Evolutionary conservation across 2,888 invertebrate species (phyloP).

Genomic region (Lochmaea capreae): DNA sequence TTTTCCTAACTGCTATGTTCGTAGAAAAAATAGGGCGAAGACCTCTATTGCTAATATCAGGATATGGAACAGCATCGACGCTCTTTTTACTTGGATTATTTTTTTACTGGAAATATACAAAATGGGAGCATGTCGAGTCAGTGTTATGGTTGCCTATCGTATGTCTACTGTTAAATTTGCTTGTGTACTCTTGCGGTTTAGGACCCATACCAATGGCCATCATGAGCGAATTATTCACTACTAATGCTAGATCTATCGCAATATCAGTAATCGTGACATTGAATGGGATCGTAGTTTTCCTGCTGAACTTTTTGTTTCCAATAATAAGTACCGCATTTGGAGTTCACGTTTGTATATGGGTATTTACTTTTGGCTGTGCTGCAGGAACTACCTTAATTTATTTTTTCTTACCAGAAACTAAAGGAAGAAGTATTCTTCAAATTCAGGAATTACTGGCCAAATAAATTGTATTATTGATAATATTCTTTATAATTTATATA

Average conservation of each 20-base stretch:
- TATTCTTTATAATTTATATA: too few relatives aligned
- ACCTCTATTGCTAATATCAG: not conserved
- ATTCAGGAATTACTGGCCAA: slow-evolving; percentile 39
- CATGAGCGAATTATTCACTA: slow-evolving; percentile 83
- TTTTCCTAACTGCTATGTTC: not conserved
- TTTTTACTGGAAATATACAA: slow-evolving; percentile 5
- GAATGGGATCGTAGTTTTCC: slow-evolving; percentile 38
- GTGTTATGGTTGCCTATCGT: slow-evolving; percentile 74
- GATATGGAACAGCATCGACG: not conserved
- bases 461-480: not conserved
- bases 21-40: slow-evolving; percentile 13
- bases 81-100: slow-evolving; percentile 3
- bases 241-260: slow-evolving; percentile 79
- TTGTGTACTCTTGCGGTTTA: slow-evolving; percentile 75
- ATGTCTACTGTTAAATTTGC: slow-evolving; percentile 76
- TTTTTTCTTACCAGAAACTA: slow-evolving; percentile 45
- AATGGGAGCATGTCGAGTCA: not conserved
- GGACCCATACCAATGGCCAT: slow-evolving; percentile 85
- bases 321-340: slow-evolving; percentile 31
- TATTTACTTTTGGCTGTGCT: slow-evolving; percentile 37
- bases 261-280: slow-evolving; percentile 37
- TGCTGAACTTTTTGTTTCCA: slow-evolving; percentile 46
- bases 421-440: slow-evolving; percentile 45
- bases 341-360: slow-evolving; percentile 39
- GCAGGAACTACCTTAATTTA: slow-evolving; percentile 38